These are phyloP conservation scores for Polydrusus pterygomalis DNA, from an alignment of 2,888 invertebrate genomes.

Conservation along the genomic window DNA sequence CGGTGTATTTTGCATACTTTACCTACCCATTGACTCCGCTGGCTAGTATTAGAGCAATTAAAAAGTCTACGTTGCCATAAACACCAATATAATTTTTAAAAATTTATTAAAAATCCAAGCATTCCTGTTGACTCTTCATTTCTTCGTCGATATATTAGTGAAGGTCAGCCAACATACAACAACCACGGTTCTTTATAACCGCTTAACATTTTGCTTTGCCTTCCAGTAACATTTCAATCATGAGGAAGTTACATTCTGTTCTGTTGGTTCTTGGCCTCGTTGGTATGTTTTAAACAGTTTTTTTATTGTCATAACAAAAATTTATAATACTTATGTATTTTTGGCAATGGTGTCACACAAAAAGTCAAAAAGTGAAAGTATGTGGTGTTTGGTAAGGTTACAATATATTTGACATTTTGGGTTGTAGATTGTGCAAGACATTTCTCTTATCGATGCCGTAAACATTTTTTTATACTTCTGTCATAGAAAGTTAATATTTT, in stretches of 20 bases:
- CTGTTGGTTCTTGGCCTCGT: slow-evolving; percentile 42
- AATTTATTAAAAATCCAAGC: slow-evolving; percentile 14
- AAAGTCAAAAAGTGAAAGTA: slow-evolving; percentile 33
- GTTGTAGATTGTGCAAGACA: background rate
- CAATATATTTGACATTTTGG: slow-evolving; percentile 21
- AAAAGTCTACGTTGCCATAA: too few species aligned
- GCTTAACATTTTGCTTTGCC: slow-evolving; percentile 42
- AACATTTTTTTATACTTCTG: too few species aligned
- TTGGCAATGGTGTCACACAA: slow-evolving; percentile 12
- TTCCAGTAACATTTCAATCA: slow-evolving; percentile 50
- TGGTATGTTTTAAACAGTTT: slow-evolving; percentile 48
- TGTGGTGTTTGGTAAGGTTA: slow-evolving; percentile 16
- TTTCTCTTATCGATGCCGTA: background rate
- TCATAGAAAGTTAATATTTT: too few species aligned
- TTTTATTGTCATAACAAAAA: slow-evolving; percentile 15
- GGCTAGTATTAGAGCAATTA: too few species aligned
- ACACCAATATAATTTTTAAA: too few species aligned
- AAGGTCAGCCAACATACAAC: slow-evolving; percentile 47
- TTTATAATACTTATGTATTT: slow-evolving; percentile 16
- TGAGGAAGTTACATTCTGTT: slow-evolving; percentile 51
- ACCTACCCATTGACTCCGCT: too few species aligned
- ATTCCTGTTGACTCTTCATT: slow-evolving; percentile 45
- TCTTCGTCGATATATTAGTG: slow-evolving; percentile 48
- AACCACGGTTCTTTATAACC: slow-evolving; percentile 48
- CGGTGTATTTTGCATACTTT: too few species aligned